Base-by-base conservation (phyloP, 2,888 invertebrate genomes). In the Thecocarcelia acutangulata region DNA sequence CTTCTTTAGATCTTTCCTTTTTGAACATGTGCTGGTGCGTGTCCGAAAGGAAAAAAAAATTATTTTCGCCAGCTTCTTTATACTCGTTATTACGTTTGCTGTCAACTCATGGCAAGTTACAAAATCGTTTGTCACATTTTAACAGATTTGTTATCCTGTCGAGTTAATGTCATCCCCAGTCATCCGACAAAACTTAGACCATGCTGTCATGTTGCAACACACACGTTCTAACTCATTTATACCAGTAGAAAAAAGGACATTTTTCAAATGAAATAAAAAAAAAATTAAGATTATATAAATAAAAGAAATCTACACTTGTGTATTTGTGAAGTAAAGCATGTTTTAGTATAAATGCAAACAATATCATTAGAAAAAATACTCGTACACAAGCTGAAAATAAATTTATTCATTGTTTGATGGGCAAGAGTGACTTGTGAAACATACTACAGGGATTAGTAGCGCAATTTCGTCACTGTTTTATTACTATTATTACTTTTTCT, bases 91-190 rank as follows among this genome's bases (percentile, higher is more conserved):
- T 64, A 58, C 72, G 61, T 69, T 63, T 63, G 76, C 78, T 83
- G 84, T 84, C 83, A 82, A 82, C 83, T 79, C 56, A 74, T 79
- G 80, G 78, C 84, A 84, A 83, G 83, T 82, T 83, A 85, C 85
- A 85, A 84, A 85, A 87, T 89, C 88, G 89, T 89, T 89, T 89
- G 89, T 89, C 88, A 89, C 89, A 82, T 88, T 88, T 88, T 88
- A 89, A 89, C 89, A 88, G 89, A 89, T 89, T 89, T 89, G 88
- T 89, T 89, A 89, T 89, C 88, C 88, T 89, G 89, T 89, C 89
- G 89, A 89, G 89, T 89, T 89, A 89, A 88, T 88, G 87, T 89
- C 89, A 87, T 85, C 86, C 88, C 85, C 84, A 87, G 86, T 86
- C 84, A 83, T 77, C 44, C 58, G 54, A 56, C 58, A 80, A 58